Evolutionary conservation across 2,888 invertebrate genomes (phyloP).

Genomic region (Tipula helvola): DNA sequence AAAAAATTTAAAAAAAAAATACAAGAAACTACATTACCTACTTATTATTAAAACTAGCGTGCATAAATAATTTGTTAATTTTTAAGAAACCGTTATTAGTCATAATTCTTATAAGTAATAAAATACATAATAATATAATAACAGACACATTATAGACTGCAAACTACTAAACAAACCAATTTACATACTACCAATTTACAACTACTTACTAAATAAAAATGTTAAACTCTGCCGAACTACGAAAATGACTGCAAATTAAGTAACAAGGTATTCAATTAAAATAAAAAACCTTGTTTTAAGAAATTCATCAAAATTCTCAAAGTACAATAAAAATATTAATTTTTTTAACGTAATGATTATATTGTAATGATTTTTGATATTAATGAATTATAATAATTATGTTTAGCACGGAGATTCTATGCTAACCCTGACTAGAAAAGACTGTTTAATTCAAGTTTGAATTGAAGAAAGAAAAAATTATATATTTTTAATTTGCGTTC

Average conservation of each 20-base stretch:
- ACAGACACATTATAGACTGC: background rate
- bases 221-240: background rate
- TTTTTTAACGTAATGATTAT: background rate
- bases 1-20: background rate
- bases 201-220: background rate
- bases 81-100: background rate
- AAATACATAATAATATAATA: too few relatives aligned
- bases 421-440: background rate
- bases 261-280: background rate
- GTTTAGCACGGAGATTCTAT: too few relatives aligned
- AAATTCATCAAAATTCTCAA: background rate
- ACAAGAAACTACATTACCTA: background rate
- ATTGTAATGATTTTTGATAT: background rate
- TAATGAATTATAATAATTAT: background rate
- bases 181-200: background rate
- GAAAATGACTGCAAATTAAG: background rate
- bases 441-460: background rate
- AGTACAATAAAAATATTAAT: background rate
- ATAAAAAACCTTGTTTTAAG: background rate
- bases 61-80: background rate
- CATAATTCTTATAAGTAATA: background rate
- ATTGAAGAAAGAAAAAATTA: background rate
- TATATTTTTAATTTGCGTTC: background rate
- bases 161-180: background rate
- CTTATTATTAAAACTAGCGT: background rate